A percentile compares a stretch with the other conserved stretches of the same genome.
Evolutionary conservation across 1,140 invertebrate species (phyloP).

Genomic region (Drosophila baimaii): DNA sequence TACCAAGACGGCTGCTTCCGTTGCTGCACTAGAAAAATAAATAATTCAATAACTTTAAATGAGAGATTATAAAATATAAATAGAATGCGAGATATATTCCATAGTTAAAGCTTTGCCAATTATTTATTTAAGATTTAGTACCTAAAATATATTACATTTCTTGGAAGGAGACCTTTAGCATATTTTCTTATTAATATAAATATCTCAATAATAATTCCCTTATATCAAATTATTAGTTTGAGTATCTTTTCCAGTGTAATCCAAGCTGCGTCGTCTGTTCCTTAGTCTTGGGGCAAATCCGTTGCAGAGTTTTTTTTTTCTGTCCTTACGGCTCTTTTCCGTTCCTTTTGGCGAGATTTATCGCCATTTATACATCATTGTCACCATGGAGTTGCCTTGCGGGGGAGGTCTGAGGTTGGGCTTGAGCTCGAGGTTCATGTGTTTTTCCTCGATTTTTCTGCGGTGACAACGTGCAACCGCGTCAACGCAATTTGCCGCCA

Average conservation of each 20-base stretch:
- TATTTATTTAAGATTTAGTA: not conserved
- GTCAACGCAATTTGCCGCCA: conserved; percentile 79
- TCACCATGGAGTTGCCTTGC: conserved; percentile 58
- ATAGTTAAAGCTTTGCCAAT: too few species aligned
- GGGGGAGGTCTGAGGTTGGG: conserved; percentile 2
- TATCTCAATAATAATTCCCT: not conserved
- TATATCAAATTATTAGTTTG: not conserved
- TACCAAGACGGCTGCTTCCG: conserved; percentile 63
- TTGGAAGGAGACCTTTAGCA: accelerated
- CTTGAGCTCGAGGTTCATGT: conserved; percentile 5
- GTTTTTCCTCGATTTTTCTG: conserved; percentile 53
- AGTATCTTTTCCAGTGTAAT: conserved; percentile 6
- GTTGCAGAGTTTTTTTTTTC: conserved; percentile 45
- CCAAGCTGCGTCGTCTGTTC: conserved; percentile 34
- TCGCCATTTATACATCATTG: conserved; percentile 81
- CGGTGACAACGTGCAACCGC: conserved; percentile 74
- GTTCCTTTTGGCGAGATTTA: conserved; percentile 68
- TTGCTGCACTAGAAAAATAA: conserved; percentile 25
- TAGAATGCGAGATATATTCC: too few species aligned
- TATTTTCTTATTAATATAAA: too few species aligned
- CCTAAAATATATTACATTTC: too few species aligned
- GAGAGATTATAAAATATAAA: too few species aligned
- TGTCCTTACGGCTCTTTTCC: conserved; percentile 16
- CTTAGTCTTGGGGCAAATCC: conserved; percentile 55
- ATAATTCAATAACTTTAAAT: not conserved